Evolutionary conservation across 2,888 invertebrate species (phyloP), one percentile per base, ranked within the genome.

Genomic region (Seira musarum): DNA sequence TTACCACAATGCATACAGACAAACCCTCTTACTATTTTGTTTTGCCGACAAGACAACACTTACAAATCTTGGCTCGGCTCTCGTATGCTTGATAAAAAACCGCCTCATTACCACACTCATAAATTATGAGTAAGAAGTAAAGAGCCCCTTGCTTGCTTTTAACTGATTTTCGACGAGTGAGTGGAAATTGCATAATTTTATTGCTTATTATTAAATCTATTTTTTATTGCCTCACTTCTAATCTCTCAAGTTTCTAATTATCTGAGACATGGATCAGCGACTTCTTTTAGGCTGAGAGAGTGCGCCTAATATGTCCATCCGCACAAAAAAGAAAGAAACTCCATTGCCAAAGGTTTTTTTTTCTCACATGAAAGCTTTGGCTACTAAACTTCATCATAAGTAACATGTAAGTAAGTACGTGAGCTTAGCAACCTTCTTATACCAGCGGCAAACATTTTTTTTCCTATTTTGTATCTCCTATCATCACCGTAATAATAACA

Each of bases 41-140:
- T 30, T 3, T 49, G 49, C 49, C 49, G 49, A 49, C 49, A 49
- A n/a, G 13, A n/a, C 49, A 8, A 8, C 40, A 8, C 13, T 40
- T 40, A 8, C 40, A n/a, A n/a, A 13, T 49, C 17, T n/a, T 49
- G 30, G 13, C 49, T 3, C 49, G 49, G 13, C 17, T n/a, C 17
- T 49, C 6, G 15, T 49, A 13, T 49, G 3, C 49, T 49, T 13
- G 17, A n/a, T n/a, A 49, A n/a, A 40, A 35, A 70, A 61, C 61
- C 70, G 70, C 60, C 60, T 60, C 49, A 67, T 67, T 67, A 67
- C 19, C 6, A 21, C 2, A 24, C 53, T 30, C n/a, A 70, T 70
- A 70, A 70, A 70, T 70, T 70, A 25, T n/a, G 24, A 19, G 49
- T 49, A 49, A 8, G 30, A 5, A 30, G 30, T 30, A 30, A 30